These are phyloP conservation scores for Caenorhabditis inopinata DNA, from an alignment of 1,140 invertebrate genomes.

Conservation along the genomic window DNA sequence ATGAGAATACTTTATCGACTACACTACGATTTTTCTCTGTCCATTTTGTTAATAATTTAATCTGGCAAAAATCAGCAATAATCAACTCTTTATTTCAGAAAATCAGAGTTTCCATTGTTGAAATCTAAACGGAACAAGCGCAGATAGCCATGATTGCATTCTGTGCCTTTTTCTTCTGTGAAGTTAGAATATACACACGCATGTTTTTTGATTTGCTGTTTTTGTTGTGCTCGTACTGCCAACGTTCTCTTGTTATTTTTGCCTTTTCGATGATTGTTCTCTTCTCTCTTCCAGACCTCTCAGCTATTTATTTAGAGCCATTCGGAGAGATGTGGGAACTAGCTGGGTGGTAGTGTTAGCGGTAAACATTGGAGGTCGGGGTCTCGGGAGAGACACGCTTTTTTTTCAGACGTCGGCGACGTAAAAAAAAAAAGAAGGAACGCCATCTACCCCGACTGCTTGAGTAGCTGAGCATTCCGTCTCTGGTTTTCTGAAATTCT, in stretches of 20 bases:
- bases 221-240: background rate
- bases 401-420: background rate
- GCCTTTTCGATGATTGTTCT: background rate
- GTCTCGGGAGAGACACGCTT: constrained; percentile 13
- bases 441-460: background rate
- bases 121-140: background rate
- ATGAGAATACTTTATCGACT: background rate
- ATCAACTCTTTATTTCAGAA: too few species aligned
- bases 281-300: background rate
- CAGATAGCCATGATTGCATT: background rate
- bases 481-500: background rate
- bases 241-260: background rate
- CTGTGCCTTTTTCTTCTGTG: too few species aligned
- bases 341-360: background rate
- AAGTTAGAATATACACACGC: background rate
- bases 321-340: background rate
- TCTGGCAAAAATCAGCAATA: too few species aligned
- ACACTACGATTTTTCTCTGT: background rate
- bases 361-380: constrained; percentile 11
- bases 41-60: background rate
- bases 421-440: background rate
- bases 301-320: background rate
- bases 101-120: background rate
- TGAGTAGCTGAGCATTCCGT: background rate
- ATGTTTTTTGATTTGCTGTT: background rate